Base-by-base conservation (phyloP, 1,140 invertebrate genomes). In the Maniola jurtina region DNA sequence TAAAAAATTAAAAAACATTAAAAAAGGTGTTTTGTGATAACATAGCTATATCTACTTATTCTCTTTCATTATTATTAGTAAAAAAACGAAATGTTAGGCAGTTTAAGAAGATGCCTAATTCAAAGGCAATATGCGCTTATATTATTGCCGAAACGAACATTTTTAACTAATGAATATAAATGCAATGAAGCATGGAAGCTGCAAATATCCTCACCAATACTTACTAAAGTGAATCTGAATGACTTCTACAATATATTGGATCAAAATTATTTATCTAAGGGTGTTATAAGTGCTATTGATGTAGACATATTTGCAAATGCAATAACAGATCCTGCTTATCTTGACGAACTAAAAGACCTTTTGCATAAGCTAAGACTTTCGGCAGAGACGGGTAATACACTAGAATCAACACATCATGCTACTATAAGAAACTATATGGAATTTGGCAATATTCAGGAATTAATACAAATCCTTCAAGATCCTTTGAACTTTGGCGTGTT, bases 401-500 rank as follows among this genome's bases (percentile, higher is more conserved):
- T 97, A 13, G 93, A 95, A 8, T 98, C 97, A 0, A 98, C 97
- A 6, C 92, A 93, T 77, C 95, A 98, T 91, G 96, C 96, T 25
- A 92, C 96, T 38, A 92, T 97, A 45, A 89, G 96, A 71, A 92
- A 92, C 64, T 94, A 95, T 50, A 71, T 97, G 0, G 86, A 94
- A 45, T 85, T 89, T 73, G 90, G 92, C 0, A 88, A 93, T 66
- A 69, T 89, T 0, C 87, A 96, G 11, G 92, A 95, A 35, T 86
- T 98, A 11, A 72, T 97, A 1, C 83, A 92, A 25, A 92, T 98
- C 13, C 84, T 99, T 13, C 93, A 95, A 74, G 95, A 98, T 81
- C 93, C 97, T 56, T 86, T 97, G 10, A 95, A 96, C 77, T 99
- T 96, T 91, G 98, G 98, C 1, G 88, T 99, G 36, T 98, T 99